Conservation (phyloP, 1,140 invertebrate species). For the Aricia agestis region DNA sequence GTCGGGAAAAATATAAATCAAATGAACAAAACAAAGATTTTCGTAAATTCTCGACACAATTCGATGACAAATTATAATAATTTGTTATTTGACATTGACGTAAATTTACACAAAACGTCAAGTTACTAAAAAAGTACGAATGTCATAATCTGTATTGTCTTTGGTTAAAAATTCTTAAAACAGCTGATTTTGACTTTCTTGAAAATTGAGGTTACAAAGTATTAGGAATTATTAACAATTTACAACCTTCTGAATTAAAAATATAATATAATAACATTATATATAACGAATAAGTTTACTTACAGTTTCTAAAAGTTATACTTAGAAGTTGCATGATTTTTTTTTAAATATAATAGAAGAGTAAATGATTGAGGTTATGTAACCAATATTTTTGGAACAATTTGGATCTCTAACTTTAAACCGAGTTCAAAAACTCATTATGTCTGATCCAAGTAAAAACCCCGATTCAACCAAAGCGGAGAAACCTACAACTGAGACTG, state of each 20-base stretch:
- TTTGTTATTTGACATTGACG: too few species aligned
- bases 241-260: neutral
- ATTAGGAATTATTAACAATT: neutral
- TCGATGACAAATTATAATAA: too few species aligned
- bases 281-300: neutral
- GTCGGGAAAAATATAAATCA: neutral
- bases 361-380: conserved; percentile 17
- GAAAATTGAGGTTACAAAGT: neutral
- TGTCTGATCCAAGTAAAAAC: conserved; percentile 2
- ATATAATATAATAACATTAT: neutral
- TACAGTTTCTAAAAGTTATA: neutral
- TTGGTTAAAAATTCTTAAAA: neutral
- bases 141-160: neutral
- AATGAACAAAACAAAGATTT: neutral
- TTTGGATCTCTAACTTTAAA: neutral
- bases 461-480: conserved; percentile 10
- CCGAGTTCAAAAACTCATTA: neutral
- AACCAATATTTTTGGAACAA: neutral
- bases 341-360: neutral
- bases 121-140: neutral
- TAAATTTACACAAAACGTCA: neutral
- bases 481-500: neutral
- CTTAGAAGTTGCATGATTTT: neutral
- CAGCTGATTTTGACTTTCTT: conserved; percentile 15
- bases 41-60: neutral